Evolutionary conservation across 2,113 vertebrate species (phyloP).

Genomic region (Pampusana beccarii): DNA sequence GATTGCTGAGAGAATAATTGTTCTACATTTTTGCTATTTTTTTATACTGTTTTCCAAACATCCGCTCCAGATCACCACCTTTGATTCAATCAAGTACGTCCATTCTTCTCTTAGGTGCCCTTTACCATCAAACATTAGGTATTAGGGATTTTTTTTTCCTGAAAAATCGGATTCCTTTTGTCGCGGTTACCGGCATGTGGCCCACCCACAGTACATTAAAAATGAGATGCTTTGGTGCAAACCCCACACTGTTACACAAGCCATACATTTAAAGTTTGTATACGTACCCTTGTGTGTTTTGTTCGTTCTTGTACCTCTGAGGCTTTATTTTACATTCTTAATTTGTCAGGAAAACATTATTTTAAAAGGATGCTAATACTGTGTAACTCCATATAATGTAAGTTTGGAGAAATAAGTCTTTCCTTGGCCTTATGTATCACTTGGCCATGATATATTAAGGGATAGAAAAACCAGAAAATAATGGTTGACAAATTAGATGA

Average conservation of each 20-base stretch:
- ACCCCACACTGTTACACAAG: not conserved
- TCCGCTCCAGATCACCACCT: not conserved
- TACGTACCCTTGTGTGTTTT: not conserved
- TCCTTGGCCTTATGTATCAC: not conserved
- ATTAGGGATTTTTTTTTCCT: not conserved
- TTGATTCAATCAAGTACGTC: not conserved
- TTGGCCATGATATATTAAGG: not conserved
- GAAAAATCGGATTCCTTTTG: not conserved
- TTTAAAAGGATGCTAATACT: not conserved
- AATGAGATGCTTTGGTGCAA: not conserved
- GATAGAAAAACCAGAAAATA: not conserved
- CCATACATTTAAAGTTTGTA: not conserved
- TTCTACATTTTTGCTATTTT: not conserved
- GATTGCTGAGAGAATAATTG: not conserved
- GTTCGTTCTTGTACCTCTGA: not conserved
- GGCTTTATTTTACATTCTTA: not conserved
- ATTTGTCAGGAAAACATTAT: not conserved
- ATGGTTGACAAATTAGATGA: not conserved
- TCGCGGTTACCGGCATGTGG: not conserved
- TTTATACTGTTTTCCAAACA: not conserved
- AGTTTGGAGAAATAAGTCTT: not conserved
- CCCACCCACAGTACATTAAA: not conserved
- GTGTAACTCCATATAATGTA: rapidly evolving
- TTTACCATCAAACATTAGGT: not conserved
- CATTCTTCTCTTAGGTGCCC: not conserved